phyloP scores from a whole-genome alignment of 2,113 vertebrate genomes.

The Caranx ignobilis region DNA sequence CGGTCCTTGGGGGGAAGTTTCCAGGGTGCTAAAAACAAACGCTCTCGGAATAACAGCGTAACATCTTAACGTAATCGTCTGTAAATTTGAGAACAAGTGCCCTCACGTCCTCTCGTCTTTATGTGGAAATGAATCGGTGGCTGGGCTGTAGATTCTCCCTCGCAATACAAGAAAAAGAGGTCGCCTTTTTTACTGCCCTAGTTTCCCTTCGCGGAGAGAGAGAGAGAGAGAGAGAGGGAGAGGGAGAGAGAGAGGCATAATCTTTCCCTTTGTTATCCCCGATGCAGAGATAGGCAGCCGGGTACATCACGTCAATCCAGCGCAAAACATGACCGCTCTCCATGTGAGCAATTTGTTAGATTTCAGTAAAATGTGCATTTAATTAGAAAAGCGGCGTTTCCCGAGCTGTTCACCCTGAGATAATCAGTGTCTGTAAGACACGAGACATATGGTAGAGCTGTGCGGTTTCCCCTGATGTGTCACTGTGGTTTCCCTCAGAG shows the following conservation, averaged over 20 bases:
- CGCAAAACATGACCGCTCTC: constrained; percentile 13
- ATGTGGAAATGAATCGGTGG: constrained; percentile 16
- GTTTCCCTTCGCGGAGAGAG: constrained; percentile 60
- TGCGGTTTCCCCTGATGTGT: constrained; percentile 70
- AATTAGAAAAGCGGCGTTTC: constrained; percentile 49
- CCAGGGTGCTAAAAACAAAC: constrained; percentile 27
- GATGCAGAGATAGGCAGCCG: constrained; percentile 56
- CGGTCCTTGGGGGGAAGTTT: constrained; percentile 47
- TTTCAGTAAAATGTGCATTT: constrained; percentile 53
- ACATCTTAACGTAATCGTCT: constrained; percentile 6
- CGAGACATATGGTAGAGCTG: constrained; percentile 51
- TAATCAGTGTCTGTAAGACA: constrained; percentile 51
- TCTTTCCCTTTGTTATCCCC: constrained; percentile 73
- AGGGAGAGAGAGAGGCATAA: constrained; percentile 51
- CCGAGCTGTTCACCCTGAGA: constrained; percentile 26
- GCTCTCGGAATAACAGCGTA: neutral
- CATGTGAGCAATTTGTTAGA: constrained; percentile 49
- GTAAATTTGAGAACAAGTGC: constrained; percentile 27
- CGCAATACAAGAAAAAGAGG: constrained; percentile 54
- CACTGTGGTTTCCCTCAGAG: constrained; percentile 67
- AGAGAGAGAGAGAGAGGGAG: constrained; percentile 14
- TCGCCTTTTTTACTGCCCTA: constrained; percentile 70
- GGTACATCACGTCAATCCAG: constrained; percentile 36
- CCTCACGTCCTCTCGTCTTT: constrained; percentile 21
- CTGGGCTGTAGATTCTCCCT: constrained; percentile 29